Evolutionary conservation across 2,113 vertebrate genomes (phyloP).

Genomic region (Megaptera novaeangliae): DNA sequence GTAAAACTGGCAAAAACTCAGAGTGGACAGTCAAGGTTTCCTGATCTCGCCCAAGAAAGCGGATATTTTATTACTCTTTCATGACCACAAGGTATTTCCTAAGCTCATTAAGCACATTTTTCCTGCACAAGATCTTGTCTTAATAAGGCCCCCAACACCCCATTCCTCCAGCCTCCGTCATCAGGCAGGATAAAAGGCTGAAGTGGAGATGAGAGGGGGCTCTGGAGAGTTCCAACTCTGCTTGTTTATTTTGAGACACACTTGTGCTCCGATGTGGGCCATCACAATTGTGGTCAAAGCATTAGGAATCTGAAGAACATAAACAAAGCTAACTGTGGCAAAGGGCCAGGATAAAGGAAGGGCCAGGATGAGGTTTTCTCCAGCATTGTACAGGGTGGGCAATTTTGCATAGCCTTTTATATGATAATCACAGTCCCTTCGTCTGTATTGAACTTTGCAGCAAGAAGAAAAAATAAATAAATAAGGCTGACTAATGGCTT

Average conservation of each 20-base stretch:
- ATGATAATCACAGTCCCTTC: slow-evolving; percentile 78
- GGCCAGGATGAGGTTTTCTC: slow-evolving; percentile 79
- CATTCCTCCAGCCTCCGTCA: slow-evolving; percentile 35
- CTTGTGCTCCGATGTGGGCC: slow-evolving; percentile 62
- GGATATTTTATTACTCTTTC: slow-evolving; percentile 37
- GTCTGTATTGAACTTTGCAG: slow-evolving; percentile 71
- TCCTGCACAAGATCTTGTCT: slow-evolving; percentile 64
- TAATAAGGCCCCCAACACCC: slow-evolving; percentile 46
- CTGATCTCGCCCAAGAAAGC: slow-evolving; percentile 62
- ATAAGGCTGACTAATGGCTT: slow-evolving; percentile 73
- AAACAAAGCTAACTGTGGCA: slow-evolving; percentile 80
- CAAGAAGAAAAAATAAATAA: slow-evolving; percentile 74
- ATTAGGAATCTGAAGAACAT: slow-evolving; percentile 76
- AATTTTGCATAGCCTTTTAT: slow-evolving; percentile 81
- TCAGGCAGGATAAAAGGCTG: slow-evolving; percentile 68
- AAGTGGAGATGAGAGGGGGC: slow-evolving; percentile 72
- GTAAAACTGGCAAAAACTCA: slow-evolving; percentile 53
- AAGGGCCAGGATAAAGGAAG: slow-evolving; percentile 76
- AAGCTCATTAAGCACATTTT: slow-evolving; percentile 62
- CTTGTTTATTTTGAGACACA: slow-evolving; percentile 81
- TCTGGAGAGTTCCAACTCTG: slow-evolving; percentile 69
- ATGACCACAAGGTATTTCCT: slow-evolving; percentile 66
- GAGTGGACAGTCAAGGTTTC: slow-evolving; percentile 53
- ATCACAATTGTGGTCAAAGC: slow-evolving; percentile 76
- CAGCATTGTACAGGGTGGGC: slow-evolving; percentile 55